A percentile compares a stretch with the other conserved stretches of the same genome.
Evolutionary conservation across 2,113 vertebrate genomes (phyloP).

Genomic region (Erythrocercus mccallii): DNA sequence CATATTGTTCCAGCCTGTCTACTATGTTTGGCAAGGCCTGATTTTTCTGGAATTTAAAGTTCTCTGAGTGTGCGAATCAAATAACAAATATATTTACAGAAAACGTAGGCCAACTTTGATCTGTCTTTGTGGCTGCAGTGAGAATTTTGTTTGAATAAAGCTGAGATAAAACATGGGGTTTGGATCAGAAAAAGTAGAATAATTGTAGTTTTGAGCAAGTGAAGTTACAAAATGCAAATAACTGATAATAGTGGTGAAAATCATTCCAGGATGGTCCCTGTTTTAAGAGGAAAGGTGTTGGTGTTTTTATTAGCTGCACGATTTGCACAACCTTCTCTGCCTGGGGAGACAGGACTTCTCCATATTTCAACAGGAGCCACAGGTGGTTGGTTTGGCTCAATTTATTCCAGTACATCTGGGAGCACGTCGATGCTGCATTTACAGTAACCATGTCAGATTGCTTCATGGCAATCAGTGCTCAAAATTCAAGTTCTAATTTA

Average conservation of each 20-base stretch:
- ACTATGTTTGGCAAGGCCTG: neutral
- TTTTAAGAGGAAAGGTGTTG: neutral
- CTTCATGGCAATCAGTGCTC: neutral
- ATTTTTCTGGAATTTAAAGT: neutral
- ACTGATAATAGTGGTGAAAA: neutral
- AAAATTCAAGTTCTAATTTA: neutral
- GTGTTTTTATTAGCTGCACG: neutral
- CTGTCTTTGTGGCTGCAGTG: neutral
- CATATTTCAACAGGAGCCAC: neutral
- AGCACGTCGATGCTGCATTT: neutral
- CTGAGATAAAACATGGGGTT: neutral
- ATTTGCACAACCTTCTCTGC: neutral
- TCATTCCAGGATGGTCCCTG: neutral
- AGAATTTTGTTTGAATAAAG: neutral
- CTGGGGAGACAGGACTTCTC: neutral
- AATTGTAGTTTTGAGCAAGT: neutral
- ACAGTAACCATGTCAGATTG: neutral
- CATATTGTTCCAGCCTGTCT: neutral
- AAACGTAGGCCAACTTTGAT: neutral
- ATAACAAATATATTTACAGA: neutral
- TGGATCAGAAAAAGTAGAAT: neutral
- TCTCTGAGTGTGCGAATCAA: neutral
- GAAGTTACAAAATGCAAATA: neutral
- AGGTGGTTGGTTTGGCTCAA: neutral
- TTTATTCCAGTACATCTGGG: neutral